A percentile compares a stretch with the other conserved stretches of the same genome.
Conservation (phyloP, 2,888 invertebrate genomes). For the Pristionchus entomophagus region DNA sequence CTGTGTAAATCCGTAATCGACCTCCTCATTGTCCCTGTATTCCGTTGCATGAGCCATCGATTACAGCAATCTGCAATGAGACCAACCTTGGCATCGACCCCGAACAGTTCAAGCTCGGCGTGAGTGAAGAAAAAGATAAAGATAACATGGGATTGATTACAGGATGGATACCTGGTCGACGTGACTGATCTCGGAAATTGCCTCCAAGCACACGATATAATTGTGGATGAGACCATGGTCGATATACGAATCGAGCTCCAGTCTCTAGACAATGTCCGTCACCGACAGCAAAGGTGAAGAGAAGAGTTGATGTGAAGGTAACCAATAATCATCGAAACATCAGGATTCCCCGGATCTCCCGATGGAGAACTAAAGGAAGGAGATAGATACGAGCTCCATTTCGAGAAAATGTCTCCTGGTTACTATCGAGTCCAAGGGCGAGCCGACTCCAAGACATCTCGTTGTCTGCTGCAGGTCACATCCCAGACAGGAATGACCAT, state of each 20-base stretch:
- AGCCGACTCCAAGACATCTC: neutral
- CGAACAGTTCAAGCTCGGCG: neutral
- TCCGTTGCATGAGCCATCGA: neutral
- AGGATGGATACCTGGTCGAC: constrained; percentile 53
- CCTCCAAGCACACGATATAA: constrained; percentile 51
- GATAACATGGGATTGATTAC: neutral
- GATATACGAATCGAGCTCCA: constrained; percentile 41
- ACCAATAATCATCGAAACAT: neutral
- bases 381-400: neutral
- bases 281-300: neutral
- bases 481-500: constrained; percentile 31
- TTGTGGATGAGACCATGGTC: constrained; percentile 62
- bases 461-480: neutral
- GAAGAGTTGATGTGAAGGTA: neutral
- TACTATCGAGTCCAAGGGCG: neutral
- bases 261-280: neutral
- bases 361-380: constrained; percentile 25
- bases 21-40: too few species aligned
- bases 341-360: neutral
- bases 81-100: neutral
- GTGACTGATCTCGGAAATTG: constrained; percentile 59
- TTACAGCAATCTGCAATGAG: constrained; percentile 37
- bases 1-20: too few species aligned
- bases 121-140: neutral
- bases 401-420: neutral